These are phyloP conservation scores for Euphydryas editha DNA, from an alignment of 2,888 invertebrate species.

Conservation along the genomic window DNA sequence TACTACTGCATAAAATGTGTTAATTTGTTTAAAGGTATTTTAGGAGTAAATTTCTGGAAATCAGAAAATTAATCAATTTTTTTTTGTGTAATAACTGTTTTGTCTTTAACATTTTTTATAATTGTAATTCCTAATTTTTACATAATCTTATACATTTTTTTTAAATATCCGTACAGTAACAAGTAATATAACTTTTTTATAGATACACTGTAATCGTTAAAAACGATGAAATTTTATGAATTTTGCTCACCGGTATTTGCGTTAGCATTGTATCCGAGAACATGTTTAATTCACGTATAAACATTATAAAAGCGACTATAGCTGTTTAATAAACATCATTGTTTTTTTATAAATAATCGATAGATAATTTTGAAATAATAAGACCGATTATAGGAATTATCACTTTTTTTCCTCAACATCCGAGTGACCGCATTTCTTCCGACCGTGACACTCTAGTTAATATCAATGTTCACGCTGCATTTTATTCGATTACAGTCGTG, in stretches of 20 bases:
- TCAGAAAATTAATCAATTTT: not conserved
- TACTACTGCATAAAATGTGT: not conserved
- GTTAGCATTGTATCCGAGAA: not conserved
- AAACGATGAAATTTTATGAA: not conserved
- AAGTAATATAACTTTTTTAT: not conserved
- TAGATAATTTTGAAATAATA: not conserved
- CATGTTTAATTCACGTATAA: not conserved
- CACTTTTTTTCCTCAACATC: conserved; percentile 45
- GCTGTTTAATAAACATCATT: conserved; percentile 1
- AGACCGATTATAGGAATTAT: conserved; percentile 7
- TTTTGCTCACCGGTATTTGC: not conserved
- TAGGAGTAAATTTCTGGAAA: not conserved
- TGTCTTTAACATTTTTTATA: too few relatives aligned
- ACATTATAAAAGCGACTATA: not conserved
- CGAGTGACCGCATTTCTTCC: conserved; percentile 67
- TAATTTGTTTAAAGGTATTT: not conserved
- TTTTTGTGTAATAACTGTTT: not conserved
- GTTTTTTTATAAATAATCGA: not conserved
- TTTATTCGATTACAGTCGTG: conserved; percentile 30
- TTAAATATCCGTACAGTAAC: not conserved
- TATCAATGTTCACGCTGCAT: conserved; percentile 61
- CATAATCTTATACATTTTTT: not conserved
- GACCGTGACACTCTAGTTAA: conserved; percentile 75
- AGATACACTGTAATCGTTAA: not conserved
- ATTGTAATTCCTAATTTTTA: not conserved